A percentile compares a stretch with the other conserved stretches of the same genome.
phyloP scores from a whole-genome alignment of 2,113 vertebrate species.

The Leucoraja erinaceus region DNA sequence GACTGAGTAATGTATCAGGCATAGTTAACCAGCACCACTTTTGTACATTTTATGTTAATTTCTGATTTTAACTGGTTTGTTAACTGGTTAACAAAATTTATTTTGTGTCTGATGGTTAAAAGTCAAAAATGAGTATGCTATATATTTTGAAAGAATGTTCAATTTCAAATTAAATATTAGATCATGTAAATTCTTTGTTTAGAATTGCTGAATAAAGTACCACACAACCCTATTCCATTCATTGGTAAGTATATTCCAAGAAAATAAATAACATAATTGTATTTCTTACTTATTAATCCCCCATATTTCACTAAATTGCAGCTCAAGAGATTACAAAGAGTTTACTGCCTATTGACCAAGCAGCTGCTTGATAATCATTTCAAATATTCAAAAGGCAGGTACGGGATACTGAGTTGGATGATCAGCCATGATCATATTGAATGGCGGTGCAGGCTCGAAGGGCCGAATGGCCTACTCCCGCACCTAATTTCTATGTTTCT shows the following conservation, averaged over 20 bases:
- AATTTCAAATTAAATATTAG: not conserved
- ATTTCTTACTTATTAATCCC: not conserved
- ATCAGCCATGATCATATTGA: too few relatives aligned
- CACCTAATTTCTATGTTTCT: too few relatives aligned
- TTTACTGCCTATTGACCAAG: not conserved
- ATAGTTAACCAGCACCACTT: not conserved
- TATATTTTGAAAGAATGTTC: not conserved
- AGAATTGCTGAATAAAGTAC: not conserved
- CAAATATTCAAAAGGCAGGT: too few relatives aligned
- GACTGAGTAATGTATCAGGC: not conserved
- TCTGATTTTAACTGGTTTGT: not conserved
- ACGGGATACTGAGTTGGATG: too few relatives aligned
- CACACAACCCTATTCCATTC: not conserved
- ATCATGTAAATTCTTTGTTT: not conserved
- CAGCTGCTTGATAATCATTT: slow-evolving; percentile 9
- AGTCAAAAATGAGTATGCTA: not conserved
- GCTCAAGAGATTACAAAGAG: not conserved
- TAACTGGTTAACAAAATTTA: not conserved
- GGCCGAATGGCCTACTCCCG: too few relatives aligned
- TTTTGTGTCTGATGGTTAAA: not conserved
- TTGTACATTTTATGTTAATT: not conserved
- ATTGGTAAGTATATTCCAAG: slow-evolving; percentile 3
- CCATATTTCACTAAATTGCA: not conserved
- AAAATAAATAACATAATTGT: not conserved
- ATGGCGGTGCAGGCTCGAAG: too few relatives aligned